These are phyloP conservation scores for Agonum fuliginosum DNA, from an alignment of 2,888 invertebrate genomes.

Conservation along the genomic window DNA sequence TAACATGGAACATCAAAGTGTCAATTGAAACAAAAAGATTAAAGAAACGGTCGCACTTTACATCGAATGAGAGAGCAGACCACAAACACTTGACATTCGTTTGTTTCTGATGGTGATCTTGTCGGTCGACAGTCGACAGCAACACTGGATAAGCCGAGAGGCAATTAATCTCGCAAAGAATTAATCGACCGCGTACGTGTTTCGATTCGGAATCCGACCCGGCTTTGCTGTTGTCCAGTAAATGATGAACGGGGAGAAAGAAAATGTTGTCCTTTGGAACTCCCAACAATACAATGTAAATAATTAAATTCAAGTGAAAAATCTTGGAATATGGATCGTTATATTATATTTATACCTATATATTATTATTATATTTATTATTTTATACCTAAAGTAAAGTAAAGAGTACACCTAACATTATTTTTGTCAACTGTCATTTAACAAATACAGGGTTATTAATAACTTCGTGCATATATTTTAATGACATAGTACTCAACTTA, in stretches of 20 bases:
- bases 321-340: no score
- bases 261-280: neutral
- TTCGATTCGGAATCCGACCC: slow-evolving; percentile 18
- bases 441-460: no score
- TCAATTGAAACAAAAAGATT: neutral
- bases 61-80: neutral
- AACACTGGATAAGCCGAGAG: slow-evolving; percentile 2
- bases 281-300: neutral
- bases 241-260: neutral
- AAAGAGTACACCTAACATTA: no score
- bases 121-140: slow-evolving; percentile 1
- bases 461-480: no score
- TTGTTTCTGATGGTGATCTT: slow-evolving; percentile 38
- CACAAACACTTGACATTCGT: neutral
- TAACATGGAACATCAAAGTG: neutral
- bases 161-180: slow-evolving; percentile 37
- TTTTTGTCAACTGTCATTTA: no score
- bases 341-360: no score
- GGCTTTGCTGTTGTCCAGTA: slow-evolving; percentile 1
- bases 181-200: slow-evolving; percentile 35
- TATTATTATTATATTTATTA: no score
- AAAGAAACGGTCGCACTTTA: neutral
- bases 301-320: no score
- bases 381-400: no score
- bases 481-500: no score